A percentile compares a stretch with the other conserved stretches of the same genome.
phyloP scores from a whole-genome alignment of 1,140 invertebrate species.

The Littorina saxatilis region DNA sequence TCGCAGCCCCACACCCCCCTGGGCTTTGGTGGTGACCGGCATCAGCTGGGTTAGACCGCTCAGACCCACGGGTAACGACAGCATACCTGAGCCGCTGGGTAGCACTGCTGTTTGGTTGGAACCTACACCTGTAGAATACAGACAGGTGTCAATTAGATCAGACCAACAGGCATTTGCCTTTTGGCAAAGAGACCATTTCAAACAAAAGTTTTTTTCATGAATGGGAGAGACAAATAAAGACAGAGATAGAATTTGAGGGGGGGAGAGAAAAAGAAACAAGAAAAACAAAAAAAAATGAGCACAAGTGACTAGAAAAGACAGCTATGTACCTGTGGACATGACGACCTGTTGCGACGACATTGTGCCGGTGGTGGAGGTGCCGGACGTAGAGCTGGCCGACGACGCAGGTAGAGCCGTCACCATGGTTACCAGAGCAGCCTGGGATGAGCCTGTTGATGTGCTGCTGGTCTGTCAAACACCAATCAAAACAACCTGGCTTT shows the following conservation, averaged over 20 bases:
- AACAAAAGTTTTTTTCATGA: too few relatives aligned
- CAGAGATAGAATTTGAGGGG: too few relatives aligned
- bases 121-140: neutral
- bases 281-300: too few relatives aligned
- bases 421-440: slow-evolving; percentile 64
- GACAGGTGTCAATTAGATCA: too few relatives aligned
- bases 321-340: slow-evolving; percentile 38
- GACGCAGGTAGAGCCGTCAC: slow-evolving; percentile 62
- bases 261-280: too few relatives aligned
- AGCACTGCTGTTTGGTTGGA: slow-evolving; percentile 40
- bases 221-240: too few relatives aligned
- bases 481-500: too few relatives aligned
- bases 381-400: slow-evolving; percentile 44
- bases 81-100: slow-evolving; percentile 52
- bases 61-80: slow-evolving; percentile 60
- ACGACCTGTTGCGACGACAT: slow-evolving; percentile 32
- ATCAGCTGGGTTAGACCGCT: slow-evolving; percentile 59
- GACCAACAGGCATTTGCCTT: too few relatives aligned
- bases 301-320: too few relatives aligned
- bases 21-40: slow-evolving; percentile 54
- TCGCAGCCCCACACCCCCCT: slow-evolving; percentile 49
- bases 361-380: slow-evolving; percentile 41
- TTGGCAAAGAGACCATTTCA: too few relatives aligned
- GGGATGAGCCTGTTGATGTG: slow-evolving; percentile 39
- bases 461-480: slow-evolving; percentile 35